Conservation (phyloP, 2,888 invertebrate genomes). For the Drosophila hamatofila region DNA sequence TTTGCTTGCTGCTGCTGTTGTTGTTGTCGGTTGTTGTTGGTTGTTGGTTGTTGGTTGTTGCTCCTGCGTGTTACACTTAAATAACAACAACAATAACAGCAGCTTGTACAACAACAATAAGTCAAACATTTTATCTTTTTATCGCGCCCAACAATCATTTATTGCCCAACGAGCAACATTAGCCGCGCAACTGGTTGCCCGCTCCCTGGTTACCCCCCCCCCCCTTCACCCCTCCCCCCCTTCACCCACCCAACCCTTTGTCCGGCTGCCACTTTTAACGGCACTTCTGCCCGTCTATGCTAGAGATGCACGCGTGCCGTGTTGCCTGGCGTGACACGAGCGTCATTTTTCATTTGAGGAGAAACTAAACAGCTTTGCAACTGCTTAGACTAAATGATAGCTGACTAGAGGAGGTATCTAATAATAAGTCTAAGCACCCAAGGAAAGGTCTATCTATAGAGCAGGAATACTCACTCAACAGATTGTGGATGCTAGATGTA, state of each 20-base stretch:
- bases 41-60: constrained; percentile 47
- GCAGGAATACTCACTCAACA: background rate
- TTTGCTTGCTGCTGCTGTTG: constrained; percentile 37
- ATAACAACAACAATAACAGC: constrained; percentile 52
- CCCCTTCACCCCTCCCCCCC: background rate
- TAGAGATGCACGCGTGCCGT: background rate
- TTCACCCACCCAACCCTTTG: constrained; percentile 2
- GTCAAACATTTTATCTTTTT: constrained; percentile 82
- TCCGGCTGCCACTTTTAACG: constrained; percentile 35
- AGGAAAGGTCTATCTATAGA: background rate
- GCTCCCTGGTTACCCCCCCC: background rate
- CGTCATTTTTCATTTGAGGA: background rate
- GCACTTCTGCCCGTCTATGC: constrained; percentile 27
- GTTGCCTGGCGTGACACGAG: constrained; percentile 1
- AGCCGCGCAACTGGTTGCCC: constrained; percentile 46
- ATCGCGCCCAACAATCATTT: constrained; percentile 82
- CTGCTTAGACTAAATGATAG: background rate
- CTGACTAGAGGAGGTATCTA: background rate
- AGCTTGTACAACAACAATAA: constrained; percentile 59
- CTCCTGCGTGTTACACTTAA: constrained; percentile 65
- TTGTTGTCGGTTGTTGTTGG: constrained; percentile 24
- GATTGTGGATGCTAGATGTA: background rate
- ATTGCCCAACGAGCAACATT: constrained; percentile 65
- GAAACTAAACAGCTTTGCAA: background rate
- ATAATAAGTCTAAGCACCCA: background rate